These are phyloP conservation scores for Acronicta alni DNA, from an alignment of 2,888 invertebrate genomes.

Conservation along the genomic window DNA sequence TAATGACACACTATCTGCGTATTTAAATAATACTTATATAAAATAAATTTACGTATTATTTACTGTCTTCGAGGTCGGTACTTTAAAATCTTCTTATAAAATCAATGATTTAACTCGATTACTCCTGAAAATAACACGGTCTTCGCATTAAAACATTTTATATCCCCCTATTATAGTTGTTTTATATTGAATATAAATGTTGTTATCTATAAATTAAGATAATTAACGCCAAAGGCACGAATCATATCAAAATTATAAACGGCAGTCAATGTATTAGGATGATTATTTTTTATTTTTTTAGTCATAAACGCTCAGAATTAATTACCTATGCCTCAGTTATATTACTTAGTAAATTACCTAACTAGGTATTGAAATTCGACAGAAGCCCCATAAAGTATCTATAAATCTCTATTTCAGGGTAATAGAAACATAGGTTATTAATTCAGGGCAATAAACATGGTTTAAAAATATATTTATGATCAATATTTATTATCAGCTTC, in stretches of 20 bases:
- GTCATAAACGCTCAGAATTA: not conserved
- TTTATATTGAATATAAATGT: constrained; percentile 28
- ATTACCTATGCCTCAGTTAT: no score
- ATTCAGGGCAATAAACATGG: not conserved
- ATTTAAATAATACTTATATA: not conserved
- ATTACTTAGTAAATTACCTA: no score
- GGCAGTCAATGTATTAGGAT: constrained; percentile 37
- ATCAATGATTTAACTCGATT: no score
- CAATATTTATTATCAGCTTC: constrained; percentile 35
- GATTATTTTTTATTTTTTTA: constrained; percentile 30
- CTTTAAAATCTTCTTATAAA: no score
- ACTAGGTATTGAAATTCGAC: no score
- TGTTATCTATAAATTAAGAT: constrained; percentile 42
- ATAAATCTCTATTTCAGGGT: not conserved
- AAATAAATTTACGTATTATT: not conserved
- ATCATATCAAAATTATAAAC: constrained; percentile 72
- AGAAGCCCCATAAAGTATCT: no score
- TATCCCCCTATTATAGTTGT: constrained; percentile 2
- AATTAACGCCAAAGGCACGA: constrained; percentile 72
- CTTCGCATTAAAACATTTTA: no score
- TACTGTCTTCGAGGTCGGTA: not conserved
- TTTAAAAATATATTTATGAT: not conserved
- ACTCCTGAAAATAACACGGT: no score
- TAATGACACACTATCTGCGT: constrained; percentile 3
- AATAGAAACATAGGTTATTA: not conserved